phyloP scores from a whole-genome alignment of 2,797 vertebrate species.

The Micromesistius poutassou region DNA sequence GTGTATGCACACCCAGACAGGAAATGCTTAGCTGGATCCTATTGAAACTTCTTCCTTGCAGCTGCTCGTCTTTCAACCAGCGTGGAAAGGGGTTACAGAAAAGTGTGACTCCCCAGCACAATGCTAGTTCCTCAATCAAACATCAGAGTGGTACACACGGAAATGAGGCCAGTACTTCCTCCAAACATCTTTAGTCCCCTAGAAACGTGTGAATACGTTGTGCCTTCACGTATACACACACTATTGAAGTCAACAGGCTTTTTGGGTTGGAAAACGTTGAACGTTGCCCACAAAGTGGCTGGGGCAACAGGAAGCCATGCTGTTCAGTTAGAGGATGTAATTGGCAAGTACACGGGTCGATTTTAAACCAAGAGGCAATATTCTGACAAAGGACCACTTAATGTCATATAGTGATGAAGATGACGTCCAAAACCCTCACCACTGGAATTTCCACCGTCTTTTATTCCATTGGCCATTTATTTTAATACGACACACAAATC shows the following conservation, averaged over 20 bases:
- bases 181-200: constrained; percentile 27
- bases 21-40: constrained; percentile 60
- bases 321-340: constrained; percentile 27
- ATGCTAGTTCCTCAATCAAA: constrained; percentile 57
- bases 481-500: neutral
- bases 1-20: constrained; percentile 63
- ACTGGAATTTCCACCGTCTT: neutral
- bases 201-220: constrained; percentile 25
- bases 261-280: neutral
- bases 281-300: constrained; percentile 4
- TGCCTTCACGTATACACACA: constrained; percentile 31
- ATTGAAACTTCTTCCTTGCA: constrained; percentile 56
- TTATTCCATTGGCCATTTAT: neutral
- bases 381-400: neutral
- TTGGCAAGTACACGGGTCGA: constrained; percentile 37
- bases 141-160: constrained; percentile 34
- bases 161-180: constrained; percentile 69
- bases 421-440: neutral
- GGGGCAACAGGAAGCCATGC: constrained; percentile 25
- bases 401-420: neutral
- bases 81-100: constrained; percentile 51
- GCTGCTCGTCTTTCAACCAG: constrained; percentile 51
- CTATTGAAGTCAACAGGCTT: constrained; percentile 20
- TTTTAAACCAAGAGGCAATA: neutral
- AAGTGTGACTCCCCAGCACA: constrained; percentile 62